Evolutionary conservation across 2,113 vertebrate species (phyloP).

Genomic region (Callaeas wilsoni): DNA sequence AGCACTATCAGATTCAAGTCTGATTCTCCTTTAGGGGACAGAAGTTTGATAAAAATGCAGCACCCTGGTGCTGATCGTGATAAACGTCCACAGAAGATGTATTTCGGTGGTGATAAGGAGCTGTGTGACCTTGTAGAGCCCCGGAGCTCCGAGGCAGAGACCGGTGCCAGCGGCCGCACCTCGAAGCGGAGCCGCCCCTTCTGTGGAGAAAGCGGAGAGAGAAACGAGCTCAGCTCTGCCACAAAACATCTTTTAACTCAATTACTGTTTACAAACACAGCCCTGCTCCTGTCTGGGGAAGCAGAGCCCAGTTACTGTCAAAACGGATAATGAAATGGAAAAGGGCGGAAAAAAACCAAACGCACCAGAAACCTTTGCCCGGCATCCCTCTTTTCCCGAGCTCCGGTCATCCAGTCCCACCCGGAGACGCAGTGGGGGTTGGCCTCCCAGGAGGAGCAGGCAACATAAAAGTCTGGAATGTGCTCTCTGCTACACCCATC

Average conservation of each 20-base stretch:
- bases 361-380: neutral
- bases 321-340: slow-evolving; percentile 3
- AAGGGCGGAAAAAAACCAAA: neutral
- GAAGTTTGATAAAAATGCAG: slow-evolving; percentile 38
- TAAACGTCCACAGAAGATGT: neutral
- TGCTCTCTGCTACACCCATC: slow-evolving; percentile 64
- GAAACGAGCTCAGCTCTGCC: slow-evolving; percentile 15
- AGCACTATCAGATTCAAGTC: slow-evolving; percentile 9
- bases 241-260: slow-evolving; percentile 48
- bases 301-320: slow-evolving; percentile 56
- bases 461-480: slow-evolving; percentile 70
- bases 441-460: slow-evolving; percentile 47
- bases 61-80: neutral
- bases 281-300: slow-evolving; percentile 13
- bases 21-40: slow-evolving; percentile 37
- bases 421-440: neutral
- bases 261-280: slow-evolving; percentile 48
- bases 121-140: neutral
- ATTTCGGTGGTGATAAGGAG: slow-evolving; percentile 32
- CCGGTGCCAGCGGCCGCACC: neutral
- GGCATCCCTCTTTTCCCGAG: neutral
- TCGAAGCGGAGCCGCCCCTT: neutral
- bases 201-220: neutral
- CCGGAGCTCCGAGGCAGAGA: neutral
- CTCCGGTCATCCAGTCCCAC: slow-evolving; percentile 24